Evolutionary conservation across 2,888 invertebrate species (phyloP).

Genomic region (Theodoxus fluviatilis): DNA sequence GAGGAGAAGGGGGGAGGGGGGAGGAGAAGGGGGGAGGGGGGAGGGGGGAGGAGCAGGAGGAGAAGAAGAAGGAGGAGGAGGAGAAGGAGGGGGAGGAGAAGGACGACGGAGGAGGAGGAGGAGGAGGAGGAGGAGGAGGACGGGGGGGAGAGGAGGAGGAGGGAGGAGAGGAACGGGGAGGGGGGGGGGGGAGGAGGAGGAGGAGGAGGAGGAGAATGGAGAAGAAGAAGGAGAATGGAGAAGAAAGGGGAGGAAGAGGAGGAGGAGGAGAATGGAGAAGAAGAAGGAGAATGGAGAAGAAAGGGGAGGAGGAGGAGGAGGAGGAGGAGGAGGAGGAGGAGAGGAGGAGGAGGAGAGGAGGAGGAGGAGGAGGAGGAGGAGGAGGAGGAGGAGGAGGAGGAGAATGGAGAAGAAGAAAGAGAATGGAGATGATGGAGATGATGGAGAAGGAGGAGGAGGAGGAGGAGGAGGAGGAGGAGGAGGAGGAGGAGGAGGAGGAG

Average conservation of each 20-base stretch:
- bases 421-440: not conserved
- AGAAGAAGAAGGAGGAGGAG: not conserved
- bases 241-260: not conserved
- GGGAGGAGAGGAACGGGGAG: not conserved
- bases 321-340: not conserved
- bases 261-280: not conserved
- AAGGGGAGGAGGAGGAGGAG: not conserved
- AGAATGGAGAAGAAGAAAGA: not conserved
- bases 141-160: not conserved
- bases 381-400: not conserved
- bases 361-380: not conserved
- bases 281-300: not conserved
- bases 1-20: not conserved
- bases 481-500: not conserved
- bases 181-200: no score
- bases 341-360: not conserved
- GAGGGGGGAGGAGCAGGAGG: not conserved
- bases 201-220: not conserved
- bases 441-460: not conserved
- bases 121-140: no score
- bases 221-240: not conserved
- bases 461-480: not conserved
- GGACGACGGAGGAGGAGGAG: not conserved
- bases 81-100: not conserved
- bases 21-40: not conserved